These are phyloP conservation scores for Pemphredon lugubris DNA, from an alignment of 2,888 invertebrate genomes.

Conservation along the genomic window DNA sequence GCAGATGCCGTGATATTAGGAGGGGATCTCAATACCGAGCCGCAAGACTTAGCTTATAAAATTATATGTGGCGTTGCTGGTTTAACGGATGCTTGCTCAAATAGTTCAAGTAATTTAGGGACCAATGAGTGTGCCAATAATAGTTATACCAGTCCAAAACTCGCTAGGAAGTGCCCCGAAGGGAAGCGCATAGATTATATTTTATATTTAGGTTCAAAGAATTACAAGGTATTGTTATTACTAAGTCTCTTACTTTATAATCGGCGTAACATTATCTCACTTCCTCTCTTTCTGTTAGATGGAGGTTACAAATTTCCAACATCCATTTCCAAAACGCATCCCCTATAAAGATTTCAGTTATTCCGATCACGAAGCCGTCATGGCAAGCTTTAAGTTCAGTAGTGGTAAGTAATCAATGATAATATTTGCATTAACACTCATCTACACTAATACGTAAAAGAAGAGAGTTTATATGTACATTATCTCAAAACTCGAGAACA, in stretches of 20 bases:
- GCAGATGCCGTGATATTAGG: slow-evolving; percentile 93
- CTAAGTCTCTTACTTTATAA: slow-evolving; percentile 5
- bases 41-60: slow-evolving; percentile 90
- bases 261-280: too few species aligned
- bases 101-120: slow-evolving; percentile 79
- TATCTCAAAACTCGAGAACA: too few species aligned
- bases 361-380: slow-evolving; percentile 95
- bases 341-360: slow-evolving; percentile 89
- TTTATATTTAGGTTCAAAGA: slow-evolving; percentile 84
- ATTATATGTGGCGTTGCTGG: slow-evolving; percentile 84
- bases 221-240: slow-evolving; percentile 68
- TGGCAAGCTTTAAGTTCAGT: slow-evolving; percentile 81
- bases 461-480: too few species aligned
- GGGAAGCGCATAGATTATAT: slow-evolving; percentile 98
- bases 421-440: slow-evolving; percentile 62
- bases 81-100: slow-evolving; percentile 82
- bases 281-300: too few species aligned
- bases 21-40: slow-evolving; percentile 97
- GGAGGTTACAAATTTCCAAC: slow-evolving; percentile 83
- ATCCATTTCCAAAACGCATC: slow-evolving; percentile 89
- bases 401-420: slow-evolving; percentile 61
- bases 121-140: slow-evolving; percentile 92
- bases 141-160: slow-evolving; percentile 87
- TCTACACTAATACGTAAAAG: too few species aligned
- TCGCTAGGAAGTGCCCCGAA: slow-evolving; percentile 83